Base-by-base conservation (phyloP, 2,888 invertebrate genomes). In the Andrena minutula region DNA sequence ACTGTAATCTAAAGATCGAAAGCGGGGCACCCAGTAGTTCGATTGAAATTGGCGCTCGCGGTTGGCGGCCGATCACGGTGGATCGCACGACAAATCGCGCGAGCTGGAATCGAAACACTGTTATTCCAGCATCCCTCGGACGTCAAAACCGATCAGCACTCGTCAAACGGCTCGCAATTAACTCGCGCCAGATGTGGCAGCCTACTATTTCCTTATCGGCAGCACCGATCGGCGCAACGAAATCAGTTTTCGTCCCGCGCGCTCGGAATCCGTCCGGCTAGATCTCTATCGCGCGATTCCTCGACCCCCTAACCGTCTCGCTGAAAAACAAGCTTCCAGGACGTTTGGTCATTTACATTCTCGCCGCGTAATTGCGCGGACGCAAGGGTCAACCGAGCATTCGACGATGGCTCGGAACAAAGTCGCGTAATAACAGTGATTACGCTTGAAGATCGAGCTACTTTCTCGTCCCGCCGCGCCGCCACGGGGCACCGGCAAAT, bases 391-490 rank as follows among this genome's bases (percentile, higher is more conserved):
- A 35, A 35, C 56, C 28, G 41, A 2, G n/a, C 16, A 12, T 41
- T 41, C 56, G 28, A 23, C 69, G 78, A 79, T 60, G 60, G 30
- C 41, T 60, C 49, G 70, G 79, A 35, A 79, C 79, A 79, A 79
- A 79, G 65, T 79, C 66, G 3, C 16, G 20, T 79, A 79, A 79
- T 79, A 79, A 71, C 47, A 35, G 79, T 79, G 60, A 79, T 79
- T 79, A 79, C 23, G 20, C 2, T 5, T 5, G 41, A 3, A 2
- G 65, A 64, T 65, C 65, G 60, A 78, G 51, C n/a, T 70, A 65
- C 79, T 79, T 70, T 79, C 69, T 30, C 63, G 23, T 16, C 23
- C 16, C 20, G 41, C 60, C 23, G 30, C 23, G 28, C 35, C 6
- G 6, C 5, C 51, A n/a, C 49, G 35, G 20, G n/a, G n/a, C 7